phyloP scores from a whole-genome alignment of 2,888 invertebrate species.

The Lepidochrysops patricia region DNA sequence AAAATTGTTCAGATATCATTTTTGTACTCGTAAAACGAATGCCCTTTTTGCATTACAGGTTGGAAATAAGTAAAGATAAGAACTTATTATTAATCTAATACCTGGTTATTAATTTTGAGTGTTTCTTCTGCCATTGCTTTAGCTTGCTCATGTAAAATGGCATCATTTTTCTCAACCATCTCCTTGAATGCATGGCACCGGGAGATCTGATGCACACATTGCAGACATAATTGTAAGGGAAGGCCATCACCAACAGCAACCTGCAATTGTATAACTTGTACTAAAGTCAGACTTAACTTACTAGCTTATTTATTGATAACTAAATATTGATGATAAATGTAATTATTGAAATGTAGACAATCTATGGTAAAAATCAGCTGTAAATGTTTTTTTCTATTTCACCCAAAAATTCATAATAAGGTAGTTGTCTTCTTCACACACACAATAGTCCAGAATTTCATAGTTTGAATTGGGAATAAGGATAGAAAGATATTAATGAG shows the following conservation, averaged over 20 bases:
- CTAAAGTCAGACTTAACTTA: background rate
- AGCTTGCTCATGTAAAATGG: conserved; percentile 64
- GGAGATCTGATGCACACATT: conserved; percentile 78
- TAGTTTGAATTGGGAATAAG: conserved; percentile 52
- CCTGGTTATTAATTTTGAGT: conserved; percentile 39
- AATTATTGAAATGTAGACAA: too few relatives aligned
- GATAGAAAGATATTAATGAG: conserved; percentile 60
- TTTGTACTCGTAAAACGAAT: too few relatives aligned
- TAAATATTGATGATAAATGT: too few relatives aligned
- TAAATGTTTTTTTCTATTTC: too few relatives aligned
- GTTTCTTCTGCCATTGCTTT: conserved; percentile 42
- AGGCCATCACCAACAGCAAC: conserved; percentile 75
- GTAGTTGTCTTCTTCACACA: background rate
- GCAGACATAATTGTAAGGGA: conserved; percentile 76
- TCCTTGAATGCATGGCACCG: conserved; percentile 78
- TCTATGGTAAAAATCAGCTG: too few relatives aligned
- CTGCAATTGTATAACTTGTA: conserved; percentile 33
- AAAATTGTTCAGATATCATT: too few relatives aligned
- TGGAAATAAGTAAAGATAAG: too few relatives aligned
- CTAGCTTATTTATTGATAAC: too few relatives aligned
- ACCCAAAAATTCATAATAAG: background rate
- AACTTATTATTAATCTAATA: too few relatives aligned
- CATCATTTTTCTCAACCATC: conserved; percentile 74
- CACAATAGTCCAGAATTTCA: conserved; percentile 18
- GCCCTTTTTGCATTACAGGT: too few relatives aligned